A percentile compares a stretch with the other conserved stretches of the same genome.
Evolutionary conservation across 2,888 invertebrate genomes (phyloP).

Genomic region (Teleiodes luculella): DNA sequence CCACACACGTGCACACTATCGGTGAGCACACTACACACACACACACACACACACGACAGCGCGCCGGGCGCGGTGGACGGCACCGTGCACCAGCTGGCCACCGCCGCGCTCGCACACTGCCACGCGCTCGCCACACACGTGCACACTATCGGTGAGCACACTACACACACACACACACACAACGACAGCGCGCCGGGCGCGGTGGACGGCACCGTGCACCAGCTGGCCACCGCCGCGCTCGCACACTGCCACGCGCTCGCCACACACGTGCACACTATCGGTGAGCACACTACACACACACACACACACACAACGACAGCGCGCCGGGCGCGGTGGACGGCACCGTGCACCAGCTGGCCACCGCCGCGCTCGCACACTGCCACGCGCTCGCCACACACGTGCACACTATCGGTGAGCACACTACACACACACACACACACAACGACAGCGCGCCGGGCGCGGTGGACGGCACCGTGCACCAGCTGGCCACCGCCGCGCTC

Average conservation of each 20-base stretch:
- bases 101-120: constrained; percentile 94
- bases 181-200: constrained; percentile 91
- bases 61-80: constrained; percentile 96
- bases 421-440: too few relatives aligned
- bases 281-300: too few relatives aligned
- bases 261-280: too few relatives aligned
- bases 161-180: too few relatives aligned
- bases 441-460: constrained; percentile 91
- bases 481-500: constrained; percentile 95
- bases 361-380: constrained; percentile 94
- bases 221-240: constrained; percentile 95
- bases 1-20: too few relatives aligned
- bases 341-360: constrained; percentile 97
- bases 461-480: constrained; percentile 98
- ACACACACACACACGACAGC: constrained; percentile 85
- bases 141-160: too few relatives aligned
- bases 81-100: constrained; percentile 97
- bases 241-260: constrained; percentile 95
- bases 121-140: too few relatives aligned
- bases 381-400: too few relatives aligned
- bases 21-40: too few relatives aligned
- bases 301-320: constrained; percentile 87
- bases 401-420: too few relatives aligned
- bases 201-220: constrained; percentile 98
- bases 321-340: constrained; percentile 96